phyloP scores from a whole-genome alignment of 2,113 vertebrate genomes.

The Anoura caudifer region DNA sequence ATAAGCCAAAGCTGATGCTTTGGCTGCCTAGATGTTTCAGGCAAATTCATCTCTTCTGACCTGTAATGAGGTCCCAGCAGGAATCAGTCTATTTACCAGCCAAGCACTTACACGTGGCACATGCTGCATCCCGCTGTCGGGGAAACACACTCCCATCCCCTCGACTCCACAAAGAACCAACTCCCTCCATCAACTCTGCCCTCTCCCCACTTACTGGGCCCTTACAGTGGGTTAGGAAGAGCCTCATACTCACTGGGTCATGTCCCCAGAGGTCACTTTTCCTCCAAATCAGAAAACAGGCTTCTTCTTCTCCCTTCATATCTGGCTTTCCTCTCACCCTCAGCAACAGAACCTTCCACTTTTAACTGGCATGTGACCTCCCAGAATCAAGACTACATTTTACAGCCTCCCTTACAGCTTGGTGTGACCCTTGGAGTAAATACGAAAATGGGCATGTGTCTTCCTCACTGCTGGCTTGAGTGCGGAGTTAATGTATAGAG shows the following conservation, averaged over 20 bases:
- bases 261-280: not conserved
- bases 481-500: not conserved
- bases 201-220: not conserved
- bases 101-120: not conserved
- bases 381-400: not conserved
- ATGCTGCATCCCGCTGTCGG: not conserved
- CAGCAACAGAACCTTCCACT: not conserved
- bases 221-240: not conserved
- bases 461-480: not conserved
- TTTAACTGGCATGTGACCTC: not conserved
- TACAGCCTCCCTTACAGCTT: not conserved
- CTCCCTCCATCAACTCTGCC: not conserved
- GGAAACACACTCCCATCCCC: not conserved
- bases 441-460: not conserved
- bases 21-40: not conserved
- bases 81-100: not conserved
- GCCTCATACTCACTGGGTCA: not conserved
- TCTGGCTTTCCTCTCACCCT: not conserved
- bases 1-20: not conserved
- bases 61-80: not conserved
- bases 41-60: not conserved
- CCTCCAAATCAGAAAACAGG: not conserved
- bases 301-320: not conserved
- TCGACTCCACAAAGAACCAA: not conserved
- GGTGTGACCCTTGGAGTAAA: not conserved